Base-by-base conservation (phyloP, 2,888 invertebrate species). In the Gryllus longicercus region DNA sequence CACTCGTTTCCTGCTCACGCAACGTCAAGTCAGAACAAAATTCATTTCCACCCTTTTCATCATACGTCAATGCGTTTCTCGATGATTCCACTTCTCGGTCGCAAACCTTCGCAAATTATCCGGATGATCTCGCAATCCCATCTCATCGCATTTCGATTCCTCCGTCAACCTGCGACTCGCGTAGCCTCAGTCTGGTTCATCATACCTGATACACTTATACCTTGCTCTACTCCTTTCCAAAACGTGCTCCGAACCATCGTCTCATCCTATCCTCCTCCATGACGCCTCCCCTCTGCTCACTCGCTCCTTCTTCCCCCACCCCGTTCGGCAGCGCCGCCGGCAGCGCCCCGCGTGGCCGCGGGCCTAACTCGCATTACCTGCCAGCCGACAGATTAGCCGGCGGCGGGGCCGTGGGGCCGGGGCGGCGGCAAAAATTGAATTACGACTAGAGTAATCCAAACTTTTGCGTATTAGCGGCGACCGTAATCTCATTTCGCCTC, bases 321-420 rank as follows among this genome's bases (percentile, higher is more conserved):
- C 63, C 12, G 10, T 63, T n/a, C 63, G 16, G 63, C 63, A 63
- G 14, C 16, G 4, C 63, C 63, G 63, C 63, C 63, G n/a, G 38
- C 38, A 38, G 38, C 38, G 38, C 38, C 38, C 38, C 38, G 5
- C 38, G 38, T 38, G 16, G 63, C 63, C 63, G 63, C 16, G 16
- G n/a, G n/a, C 63, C 63, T 63, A 63, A 63, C 63, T 63, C 63
- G 63, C 63, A 63, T 63, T 63, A 63, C 63, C 63, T 63, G 63
- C 63, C 63, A 63, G 63, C 16, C 14, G 11, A n/a, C n/a, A 63
- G 63, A 63, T 63, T 63, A 63, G 63, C 63, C 16, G 16, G 63
- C 63, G 63, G 63, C 14, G 14, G 14, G n/a, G 63, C 63, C 63
- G 16, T 4, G 16, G 63, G 63, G 63, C 14, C 63, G 63, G 63